Evolutionary conservation across 2,113 vertebrate genomes (phyloP).

Genomic region (Esox niger): DNA sequence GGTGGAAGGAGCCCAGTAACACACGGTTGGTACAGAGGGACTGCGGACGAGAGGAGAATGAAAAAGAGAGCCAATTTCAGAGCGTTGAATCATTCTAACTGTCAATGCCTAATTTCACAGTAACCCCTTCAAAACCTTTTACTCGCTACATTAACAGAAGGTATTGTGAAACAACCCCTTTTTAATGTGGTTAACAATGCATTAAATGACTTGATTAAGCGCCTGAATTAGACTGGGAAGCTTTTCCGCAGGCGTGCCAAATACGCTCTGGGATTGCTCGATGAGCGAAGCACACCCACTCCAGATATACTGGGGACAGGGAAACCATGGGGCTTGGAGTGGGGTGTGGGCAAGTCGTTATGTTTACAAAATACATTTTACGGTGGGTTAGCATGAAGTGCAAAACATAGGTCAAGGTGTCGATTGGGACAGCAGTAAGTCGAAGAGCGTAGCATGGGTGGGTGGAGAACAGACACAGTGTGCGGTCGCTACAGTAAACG

Average conservation of each 20-base stretch:
- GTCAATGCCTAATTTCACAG: slow-evolving; percentile 58
- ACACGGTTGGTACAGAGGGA: slow-evolving; percentile 2
- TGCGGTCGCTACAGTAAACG: no score
- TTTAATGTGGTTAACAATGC: slow-evolving; percentile 69
- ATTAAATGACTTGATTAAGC: slow-evolving; percentile 66
- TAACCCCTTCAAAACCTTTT: slow-evolving; percentile 56
- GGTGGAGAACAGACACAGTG: no score
- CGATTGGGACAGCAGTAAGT: no score
- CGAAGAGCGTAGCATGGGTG: no score
- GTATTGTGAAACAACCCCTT: slow-evolving; percentile 48
- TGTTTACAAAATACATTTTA: no score
- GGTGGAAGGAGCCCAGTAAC: slow-evolving; percentile 4
- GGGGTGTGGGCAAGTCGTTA: neutral
- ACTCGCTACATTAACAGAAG: slow-evolving; percentile 55
- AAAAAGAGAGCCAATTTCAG: slow-evolving; percentile 35
- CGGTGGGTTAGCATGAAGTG: no score
- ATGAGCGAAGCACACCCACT: neutral
- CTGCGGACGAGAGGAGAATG: slow-evolving; percentile 7
- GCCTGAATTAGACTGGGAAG: slow-evolving; percentile 48
- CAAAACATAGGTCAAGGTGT: no score
- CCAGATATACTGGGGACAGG: neutral
- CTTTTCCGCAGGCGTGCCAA: slow-evolving; percentile 29
- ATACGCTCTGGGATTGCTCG: neutral
- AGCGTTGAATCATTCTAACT: slow-evolving; percentile 59
- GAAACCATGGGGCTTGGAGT: neutral